phyloP scores from a whole-genome alignment of 2,888 invertebrate species.

The Salpingus planirostris region DNA sequence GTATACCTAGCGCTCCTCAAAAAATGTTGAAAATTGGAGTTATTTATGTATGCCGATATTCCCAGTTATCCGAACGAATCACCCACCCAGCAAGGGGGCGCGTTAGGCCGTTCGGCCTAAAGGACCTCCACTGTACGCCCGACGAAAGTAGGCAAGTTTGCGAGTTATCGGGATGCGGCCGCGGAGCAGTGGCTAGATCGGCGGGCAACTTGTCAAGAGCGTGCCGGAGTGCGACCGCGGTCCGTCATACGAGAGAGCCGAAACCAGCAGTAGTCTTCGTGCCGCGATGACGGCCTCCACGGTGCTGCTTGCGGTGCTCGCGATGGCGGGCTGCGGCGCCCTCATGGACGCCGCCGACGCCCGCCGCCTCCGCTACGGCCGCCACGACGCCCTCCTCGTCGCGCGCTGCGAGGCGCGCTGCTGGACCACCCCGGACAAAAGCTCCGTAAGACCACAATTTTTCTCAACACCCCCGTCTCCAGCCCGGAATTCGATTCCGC shows the following conservation, averaged over 20 bases:
- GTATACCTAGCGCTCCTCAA: too few relatives aligned
- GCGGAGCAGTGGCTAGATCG: constrained; percentile 20
- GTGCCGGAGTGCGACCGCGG: constrained; percentile 22
- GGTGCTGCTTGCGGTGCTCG: constrained; percentile 17
- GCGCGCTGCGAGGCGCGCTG: constrained; percentile 55
- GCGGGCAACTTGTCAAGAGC: constrained; percentile 22
- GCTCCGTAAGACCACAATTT: constrained; percentile 25
- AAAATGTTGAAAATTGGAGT: too few relatives aligned
- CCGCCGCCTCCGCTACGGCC: constrained; percentile 43
- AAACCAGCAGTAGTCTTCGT: constrained; percentile 9
- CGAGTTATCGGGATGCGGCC: constrained; percentile 16
- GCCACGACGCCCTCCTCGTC: constrained; percentile 45
- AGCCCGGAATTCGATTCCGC: too few relatives aligned
- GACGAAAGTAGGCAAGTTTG: constrained; percentile 20
- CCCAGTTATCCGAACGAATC: too few relatives aligned
- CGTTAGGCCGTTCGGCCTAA: too few relatives aligned
- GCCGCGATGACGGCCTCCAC: constrained; percentile 20
- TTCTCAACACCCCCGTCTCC: too few relatives aligned
- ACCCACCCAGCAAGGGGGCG: too few relatives aligned
- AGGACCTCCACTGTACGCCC: too few relatives aligned
- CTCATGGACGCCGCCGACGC: constrained; percentile 37
- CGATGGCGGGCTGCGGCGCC: constrained; percentile 17
- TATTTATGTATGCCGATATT: too few relatives aligned
- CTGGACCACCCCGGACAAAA: constrained; percentile 33
- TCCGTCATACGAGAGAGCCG: constrained; percentile 17